phyloP scores from a whole-genome alignment of 2,888 invertebrate genomes.

The Leucophenga montana region DNA sequence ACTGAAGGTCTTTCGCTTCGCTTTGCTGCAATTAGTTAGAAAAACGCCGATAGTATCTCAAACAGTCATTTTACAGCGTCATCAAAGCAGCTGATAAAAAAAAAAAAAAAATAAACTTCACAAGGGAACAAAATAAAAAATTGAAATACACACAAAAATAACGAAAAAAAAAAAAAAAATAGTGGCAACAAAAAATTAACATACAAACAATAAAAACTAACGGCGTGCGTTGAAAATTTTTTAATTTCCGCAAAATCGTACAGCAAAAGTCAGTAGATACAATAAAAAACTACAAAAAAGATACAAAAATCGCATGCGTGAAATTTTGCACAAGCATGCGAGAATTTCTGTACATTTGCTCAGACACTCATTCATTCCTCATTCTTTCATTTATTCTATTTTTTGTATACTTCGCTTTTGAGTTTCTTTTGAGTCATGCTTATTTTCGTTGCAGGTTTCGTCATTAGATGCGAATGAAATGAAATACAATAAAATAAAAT shows the following conservation, averaged over 20 bases:
- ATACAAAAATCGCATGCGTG: slow-evolving; percentile 13
- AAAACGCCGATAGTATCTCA: too few relatives aligned
- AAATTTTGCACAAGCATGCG: slow-evolving; percentile 12
- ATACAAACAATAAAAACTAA: slow-evolving; percentile 1
- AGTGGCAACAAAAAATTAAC: not conserved
- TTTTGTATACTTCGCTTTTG: not conserved
- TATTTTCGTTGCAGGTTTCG: slow-evolving; percentile 34
- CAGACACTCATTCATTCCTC: not conserved
- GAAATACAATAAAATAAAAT: not conserved
- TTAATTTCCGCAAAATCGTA: slow-evolving; percentile 28
- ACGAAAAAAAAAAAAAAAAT: not conserved
- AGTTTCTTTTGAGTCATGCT: slow-evolving; percentile 30
- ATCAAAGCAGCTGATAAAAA: slow-evolving; percentile 8
- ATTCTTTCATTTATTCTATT: not conserved
- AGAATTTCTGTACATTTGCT: not conserved
- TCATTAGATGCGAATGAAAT: slow-evolving; percentile 21
- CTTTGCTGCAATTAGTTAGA: too few relatives aligned
- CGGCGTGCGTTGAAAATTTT: not conserved
- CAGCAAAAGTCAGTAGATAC: not conserved
- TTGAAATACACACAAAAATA: not conserved
- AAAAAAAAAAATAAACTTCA: too few relatives aligned
- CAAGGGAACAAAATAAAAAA: not conserved
- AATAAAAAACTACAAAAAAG: slow-evolving; percentile 4
- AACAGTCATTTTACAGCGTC: too few relatives aligned
- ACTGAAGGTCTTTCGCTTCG: not conserved